Evolutionary conservation across 2,113 vertebrate species (phyloP).

Genomic region (Fukomys damarensis): DNA sequence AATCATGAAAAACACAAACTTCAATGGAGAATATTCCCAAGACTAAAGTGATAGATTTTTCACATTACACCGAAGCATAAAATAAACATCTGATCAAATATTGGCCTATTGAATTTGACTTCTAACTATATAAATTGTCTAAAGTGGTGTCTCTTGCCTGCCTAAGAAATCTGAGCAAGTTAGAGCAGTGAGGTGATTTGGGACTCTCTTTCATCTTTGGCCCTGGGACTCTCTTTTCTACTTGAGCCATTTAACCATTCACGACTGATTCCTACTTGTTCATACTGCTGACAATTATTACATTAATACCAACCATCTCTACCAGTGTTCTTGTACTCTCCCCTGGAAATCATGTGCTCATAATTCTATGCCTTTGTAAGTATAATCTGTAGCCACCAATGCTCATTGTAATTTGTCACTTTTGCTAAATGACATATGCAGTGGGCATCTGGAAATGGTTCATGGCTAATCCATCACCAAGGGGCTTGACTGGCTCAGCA

Average conservation of each 20-base stretch:
- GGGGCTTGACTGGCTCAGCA: no score
- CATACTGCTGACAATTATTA: accelerated
- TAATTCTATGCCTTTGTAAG: accelerated
- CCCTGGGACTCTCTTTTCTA: not conserved
- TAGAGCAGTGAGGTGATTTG: not conserved
- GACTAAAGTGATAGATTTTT: accelerated
- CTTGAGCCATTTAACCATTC: not conserved
- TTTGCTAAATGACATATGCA: not conserved
- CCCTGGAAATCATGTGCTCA: not conserved
- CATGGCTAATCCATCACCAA: accelerated
- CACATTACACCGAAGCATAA: not conserved
- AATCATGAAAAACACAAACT: no score
- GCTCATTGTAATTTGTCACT: accelerated
- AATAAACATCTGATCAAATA: accelerated
- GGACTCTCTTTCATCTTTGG: not conserved
- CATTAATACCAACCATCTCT: not conserved
- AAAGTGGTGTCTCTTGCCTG: no score
- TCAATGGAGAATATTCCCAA: not conserved
- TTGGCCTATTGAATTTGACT: no score
- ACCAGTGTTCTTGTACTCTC: accelerated
- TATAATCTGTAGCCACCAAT: accelerated
- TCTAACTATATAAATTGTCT: not conserved
- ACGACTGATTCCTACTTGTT: not conserved
- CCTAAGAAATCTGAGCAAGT: not conserved
- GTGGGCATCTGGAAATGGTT: not conserved